phyloP scores from a whole-genome alignment of 2,888 invertebrate genomes.

The Lasioglossum lativentre region DNA sequence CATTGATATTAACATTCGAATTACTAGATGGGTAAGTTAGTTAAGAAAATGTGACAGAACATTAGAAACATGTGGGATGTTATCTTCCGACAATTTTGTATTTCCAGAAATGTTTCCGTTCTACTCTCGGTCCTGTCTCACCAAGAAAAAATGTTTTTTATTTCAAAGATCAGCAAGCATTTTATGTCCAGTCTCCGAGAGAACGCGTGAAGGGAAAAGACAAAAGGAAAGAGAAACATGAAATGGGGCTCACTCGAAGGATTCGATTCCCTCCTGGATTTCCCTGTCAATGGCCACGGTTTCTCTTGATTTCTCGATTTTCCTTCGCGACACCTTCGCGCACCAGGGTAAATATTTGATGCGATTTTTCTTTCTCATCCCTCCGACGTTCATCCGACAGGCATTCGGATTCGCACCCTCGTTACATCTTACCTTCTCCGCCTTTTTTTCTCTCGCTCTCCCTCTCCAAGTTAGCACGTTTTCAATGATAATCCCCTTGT shows the following conservation, averaged over 20 bases:
- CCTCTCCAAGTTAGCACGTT: slow-evolving; percentile 45
- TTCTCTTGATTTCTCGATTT: slow-evolving; percentile 68
- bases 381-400: slow-evolving; percentile 37
- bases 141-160: neutral
- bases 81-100: neutral
- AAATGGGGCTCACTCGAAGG: slow-evolving; percentile 28
- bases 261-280: slow-evolving; percentile 53
- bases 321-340: slow-evolving; percentile 61
- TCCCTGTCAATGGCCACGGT: slow-evolving; percentile 53
- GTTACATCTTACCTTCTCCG: slow-evolving; percentile 30
- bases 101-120: neutral
- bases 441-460: slow-evolving; percentile 6
- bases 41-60: neutral
- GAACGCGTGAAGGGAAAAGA: slow-evolving; percentile 4
- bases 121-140: accelerated
- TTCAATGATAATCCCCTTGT: slow-evolving; percentile 58
- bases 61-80: neutral
- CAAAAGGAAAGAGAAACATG: slow-evolving; percentile 15
- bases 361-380: slow-evolving; percentile 73
- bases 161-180: neutral
- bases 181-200: neutral
- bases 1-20: too few species aligned
- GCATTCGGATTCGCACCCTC: slow-evolving; percentile 48
- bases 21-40: too few species aligned
- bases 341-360: slow-evolving; percentile 77